Percentiles rank a stretch among this genome's conserved stretches.
phyloP scores from a whole-genome alignment of 1,140 invertebrate species.

The Apis florea region DNA sequence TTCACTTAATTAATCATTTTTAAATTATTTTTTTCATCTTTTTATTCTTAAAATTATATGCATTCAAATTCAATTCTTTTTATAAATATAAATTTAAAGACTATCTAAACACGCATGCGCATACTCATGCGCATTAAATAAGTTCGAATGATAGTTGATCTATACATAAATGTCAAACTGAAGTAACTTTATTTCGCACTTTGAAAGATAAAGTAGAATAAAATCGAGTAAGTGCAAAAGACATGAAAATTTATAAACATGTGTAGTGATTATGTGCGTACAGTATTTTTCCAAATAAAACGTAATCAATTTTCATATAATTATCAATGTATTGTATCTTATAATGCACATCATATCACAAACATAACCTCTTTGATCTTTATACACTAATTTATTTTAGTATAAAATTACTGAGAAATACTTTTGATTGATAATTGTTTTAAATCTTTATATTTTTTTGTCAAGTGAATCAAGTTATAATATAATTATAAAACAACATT shows the following conservation, averaged over 20 bases:
- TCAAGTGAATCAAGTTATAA: not conserved
- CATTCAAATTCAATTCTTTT: not conserved
- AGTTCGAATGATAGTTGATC: not conserved
- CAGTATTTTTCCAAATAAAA: not conserved
- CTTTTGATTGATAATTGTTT: no score
- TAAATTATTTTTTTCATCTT: not conserved
- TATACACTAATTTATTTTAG: not conserved
- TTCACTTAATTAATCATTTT: no score
- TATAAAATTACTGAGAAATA: not conserved
- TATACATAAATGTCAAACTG: constrained; percentile 7
- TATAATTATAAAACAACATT: not conserved
- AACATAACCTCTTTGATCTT: constrained; percentile 31
- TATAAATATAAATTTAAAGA: not conserved
- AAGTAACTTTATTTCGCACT: not conserved
- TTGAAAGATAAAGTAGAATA: not conserved
- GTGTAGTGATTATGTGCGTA: not conserved
- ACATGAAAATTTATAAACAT: not conserved
- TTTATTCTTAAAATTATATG: not conserved
- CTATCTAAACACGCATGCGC: not conserved
- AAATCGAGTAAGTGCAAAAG: not conserved
- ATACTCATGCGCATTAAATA: not conserved
- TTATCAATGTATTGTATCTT: not conserved
- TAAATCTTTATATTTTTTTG: not conserved
- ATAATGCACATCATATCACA: no score
- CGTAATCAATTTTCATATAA: no score